These are phyloP conservation scores for Perognathus longimembris DNA, from an alignment of 2,113 vertebrate genomes.

Conservation along the genomic window DNA sequence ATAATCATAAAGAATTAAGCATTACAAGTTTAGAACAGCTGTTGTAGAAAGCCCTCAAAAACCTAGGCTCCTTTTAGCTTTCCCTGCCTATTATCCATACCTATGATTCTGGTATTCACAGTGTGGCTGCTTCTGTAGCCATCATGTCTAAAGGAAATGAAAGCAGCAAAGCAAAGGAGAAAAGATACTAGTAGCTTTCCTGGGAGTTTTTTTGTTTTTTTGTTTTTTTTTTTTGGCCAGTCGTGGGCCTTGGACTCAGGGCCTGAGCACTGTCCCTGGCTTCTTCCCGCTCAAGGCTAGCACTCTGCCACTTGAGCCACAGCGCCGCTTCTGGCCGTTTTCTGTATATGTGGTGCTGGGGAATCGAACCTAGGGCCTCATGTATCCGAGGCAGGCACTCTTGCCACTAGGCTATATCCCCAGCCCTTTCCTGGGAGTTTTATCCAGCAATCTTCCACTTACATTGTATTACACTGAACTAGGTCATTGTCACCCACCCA, in stretches of 20 bases:
- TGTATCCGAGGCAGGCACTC: no score
- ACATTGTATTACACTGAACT: background rate
- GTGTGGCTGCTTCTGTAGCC: background rate
- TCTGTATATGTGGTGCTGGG: no score
- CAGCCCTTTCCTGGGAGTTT: no score
- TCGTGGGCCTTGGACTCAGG: no score
- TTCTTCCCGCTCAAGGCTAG: no score
- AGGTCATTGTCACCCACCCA: background rate
- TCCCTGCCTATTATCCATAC: background rate
- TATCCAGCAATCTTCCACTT: background rate
- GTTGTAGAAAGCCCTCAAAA: background rate
- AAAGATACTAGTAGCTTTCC: background rate
- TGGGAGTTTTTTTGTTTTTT: no score
- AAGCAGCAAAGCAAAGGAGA: background rate
- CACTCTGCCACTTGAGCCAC: no score
- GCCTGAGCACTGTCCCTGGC: no score
- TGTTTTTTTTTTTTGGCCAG: no score
- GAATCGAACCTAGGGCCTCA: no score
- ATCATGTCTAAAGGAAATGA: background rate
- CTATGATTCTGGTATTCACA: background rate
- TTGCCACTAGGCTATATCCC: no score
- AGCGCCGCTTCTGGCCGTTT: no score
- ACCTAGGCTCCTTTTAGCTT: background rate
- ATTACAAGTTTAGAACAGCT: background rate
- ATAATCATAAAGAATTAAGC: slow-evolving; percentile 10